Percentiles rank a stretch among this genome's conserved stretches.
These are phyloP conservation scores for Cepphus grylle DNA, from an alignment of 2,113 vertebrate species.

Conservation along the genomic window DNA sequence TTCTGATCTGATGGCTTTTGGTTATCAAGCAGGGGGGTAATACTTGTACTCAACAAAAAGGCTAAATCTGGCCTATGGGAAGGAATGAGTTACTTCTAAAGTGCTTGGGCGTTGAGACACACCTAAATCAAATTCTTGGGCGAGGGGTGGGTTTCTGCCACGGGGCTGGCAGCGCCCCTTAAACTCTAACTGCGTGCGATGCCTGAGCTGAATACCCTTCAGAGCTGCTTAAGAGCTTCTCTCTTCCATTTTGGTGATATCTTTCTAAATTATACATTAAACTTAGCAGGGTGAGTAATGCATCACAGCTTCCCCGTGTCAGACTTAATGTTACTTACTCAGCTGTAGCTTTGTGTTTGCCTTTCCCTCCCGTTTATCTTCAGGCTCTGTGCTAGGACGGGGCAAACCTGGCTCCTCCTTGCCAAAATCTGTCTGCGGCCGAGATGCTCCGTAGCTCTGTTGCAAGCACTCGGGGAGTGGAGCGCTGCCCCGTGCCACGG, in stretches of 20 bases:
- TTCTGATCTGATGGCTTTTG: not conserved
- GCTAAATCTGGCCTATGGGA: not conserved
- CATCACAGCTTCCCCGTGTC: conserved; percentile 65
- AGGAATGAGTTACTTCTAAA: not conserved
- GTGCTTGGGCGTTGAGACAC: not conserved
- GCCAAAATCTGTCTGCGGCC: not conserved
- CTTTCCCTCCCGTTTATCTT: conserved; percentile 19
- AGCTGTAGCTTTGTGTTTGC: conserved; percentile 39
- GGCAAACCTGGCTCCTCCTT: not conserved
- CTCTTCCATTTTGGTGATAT: conserved; percentile 68
- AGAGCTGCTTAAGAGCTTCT: conserved; percentile 67
- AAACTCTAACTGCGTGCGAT: not conserved
- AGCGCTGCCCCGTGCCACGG: not conserved
- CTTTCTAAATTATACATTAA: conserved; percentile 78
- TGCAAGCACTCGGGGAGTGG: fast-evolving
- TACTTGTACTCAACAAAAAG: not conserved
- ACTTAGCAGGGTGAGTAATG: conserved; percentile 70
- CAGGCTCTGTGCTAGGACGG: not conserved
- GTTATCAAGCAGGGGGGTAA: not conserved
- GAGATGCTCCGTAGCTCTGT: not conserved
- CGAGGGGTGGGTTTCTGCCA: not conserved
- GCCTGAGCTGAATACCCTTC: conserved; percentile 40
- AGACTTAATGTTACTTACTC: conserved; percentile 54
- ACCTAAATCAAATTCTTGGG: conserved; percentile 5
- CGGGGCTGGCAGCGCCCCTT: not conserved